Conservation (phyloP, 2,113 vertebrate genomes). For the Macrotis lagotis region DNA sequence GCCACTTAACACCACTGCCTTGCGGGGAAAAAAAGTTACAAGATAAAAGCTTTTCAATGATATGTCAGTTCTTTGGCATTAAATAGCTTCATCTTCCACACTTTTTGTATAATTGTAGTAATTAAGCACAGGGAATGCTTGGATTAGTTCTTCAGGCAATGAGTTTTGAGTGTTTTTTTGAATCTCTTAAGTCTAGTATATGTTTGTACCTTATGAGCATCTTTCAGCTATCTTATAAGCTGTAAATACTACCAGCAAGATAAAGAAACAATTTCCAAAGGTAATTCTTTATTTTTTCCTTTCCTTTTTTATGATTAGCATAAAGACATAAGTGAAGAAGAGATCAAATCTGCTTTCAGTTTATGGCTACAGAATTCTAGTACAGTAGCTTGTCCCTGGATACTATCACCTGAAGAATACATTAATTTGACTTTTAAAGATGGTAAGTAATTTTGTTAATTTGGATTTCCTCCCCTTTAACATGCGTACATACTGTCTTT, state of each 20-base stretch:
- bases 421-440: conserved; percentile 86
- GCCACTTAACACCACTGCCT: too few relatives aligned
- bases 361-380: conserved; percentile 90
- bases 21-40: too few relatives aligned
- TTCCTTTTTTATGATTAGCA: conserved; percentile 79
- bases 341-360: conserved; percentile 87
- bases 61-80: background rate
- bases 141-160: background rate
- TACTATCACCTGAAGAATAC: conserved; percentile 83
- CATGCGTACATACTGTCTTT: conserved; percentile 33
- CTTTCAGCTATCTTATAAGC: background rate
- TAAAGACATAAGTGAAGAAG: conserved; percentile 82
- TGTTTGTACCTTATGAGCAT: background rate
- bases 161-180: background rate
- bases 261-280: background rate
- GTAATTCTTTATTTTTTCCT: conserved; percentile 27
- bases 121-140: background rate
- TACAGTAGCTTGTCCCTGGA: conserved; percentile 85
- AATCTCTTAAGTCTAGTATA: background rate
- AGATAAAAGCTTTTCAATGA: background rate
- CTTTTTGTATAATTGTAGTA: background rate
- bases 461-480: conserved; percentile 30
- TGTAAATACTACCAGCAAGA: conserved; percentile 17
- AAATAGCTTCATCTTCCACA: background rate
- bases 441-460: conserved; percentile 79